Conservation (phyloP, 2,797 vertebrate genomes). For the Chloroceryle amazona region DNA sequence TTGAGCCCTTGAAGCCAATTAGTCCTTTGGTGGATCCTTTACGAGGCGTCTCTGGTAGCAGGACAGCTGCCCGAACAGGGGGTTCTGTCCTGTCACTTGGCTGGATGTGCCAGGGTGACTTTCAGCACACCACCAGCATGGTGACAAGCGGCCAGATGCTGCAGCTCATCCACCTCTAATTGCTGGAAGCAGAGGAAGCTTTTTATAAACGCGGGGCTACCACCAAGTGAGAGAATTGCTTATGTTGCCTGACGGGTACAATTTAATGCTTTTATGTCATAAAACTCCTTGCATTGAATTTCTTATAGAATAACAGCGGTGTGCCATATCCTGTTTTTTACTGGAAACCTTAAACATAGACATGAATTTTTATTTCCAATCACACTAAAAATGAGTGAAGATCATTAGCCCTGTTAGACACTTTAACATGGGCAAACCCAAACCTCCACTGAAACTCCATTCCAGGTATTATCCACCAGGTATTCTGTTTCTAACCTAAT, state of each 20-base stretch:
- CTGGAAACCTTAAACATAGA: not conserved
- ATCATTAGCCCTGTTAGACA: not conserved
- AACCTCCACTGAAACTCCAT: not conserved
- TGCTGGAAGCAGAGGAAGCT: not conserved
- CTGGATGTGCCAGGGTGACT: not conserved
- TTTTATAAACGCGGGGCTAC: not conserved
- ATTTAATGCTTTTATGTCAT: not conserved
- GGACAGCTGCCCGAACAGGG: not conserved
- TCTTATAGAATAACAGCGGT: not conserved
- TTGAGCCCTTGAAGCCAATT: not conserved
- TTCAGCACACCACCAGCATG: not conserved
- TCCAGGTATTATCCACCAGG: not conserved
- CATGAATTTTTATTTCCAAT: not conserved
- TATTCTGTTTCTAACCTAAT: not conserved
- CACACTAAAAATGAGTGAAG: not conserved
- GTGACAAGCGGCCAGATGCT: not conserved
- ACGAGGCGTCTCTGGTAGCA: accelerated
- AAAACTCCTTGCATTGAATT: not conserved
- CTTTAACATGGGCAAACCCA: not conserved
- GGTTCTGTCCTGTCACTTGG: not conserved
- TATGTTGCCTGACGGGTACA: not conserved
- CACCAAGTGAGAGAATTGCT: not conserved
- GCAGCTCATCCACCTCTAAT: not conserved
- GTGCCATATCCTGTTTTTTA: not conserved
- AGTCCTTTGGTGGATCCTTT: not conserved